A percentile compares a stretch with the other conserved stretches of the same genome.
phyloP scores from a whole-genome alignment of 2,888 invertebrate genomes.

The Trichogramma evanescens region DNA sequence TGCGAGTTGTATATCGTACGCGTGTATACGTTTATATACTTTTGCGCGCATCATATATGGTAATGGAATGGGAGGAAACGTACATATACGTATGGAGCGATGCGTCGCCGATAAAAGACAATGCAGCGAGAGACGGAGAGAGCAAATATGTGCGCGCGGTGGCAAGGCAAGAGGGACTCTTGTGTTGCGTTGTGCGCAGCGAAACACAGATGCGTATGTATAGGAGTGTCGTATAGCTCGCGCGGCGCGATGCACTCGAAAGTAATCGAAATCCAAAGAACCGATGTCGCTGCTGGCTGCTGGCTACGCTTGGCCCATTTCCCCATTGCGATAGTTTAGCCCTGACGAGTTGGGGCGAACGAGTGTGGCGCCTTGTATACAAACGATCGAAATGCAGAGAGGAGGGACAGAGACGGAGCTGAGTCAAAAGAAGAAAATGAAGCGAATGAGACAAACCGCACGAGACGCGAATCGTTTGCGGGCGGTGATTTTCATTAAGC shows the following conservation, averaged over 20 bases:
- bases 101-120: conserved; percentile 7
- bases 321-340: no score
- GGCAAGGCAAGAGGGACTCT: background rate
- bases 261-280: conserved; percentile 37
- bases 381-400: conserved; percentile 8
- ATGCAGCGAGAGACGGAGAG: background rate
- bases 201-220: conserved; percentile 27
- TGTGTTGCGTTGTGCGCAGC: background rate
- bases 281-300: no score
- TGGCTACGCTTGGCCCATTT: no score
- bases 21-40: no score
- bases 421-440: conserved; percentile 10
- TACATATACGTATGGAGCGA: background rate
- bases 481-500: no score
- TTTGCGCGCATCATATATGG: no score
- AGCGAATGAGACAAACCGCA: no score
- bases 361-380: background rate
- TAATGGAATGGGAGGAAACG: no score
- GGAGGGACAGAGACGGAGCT: conserved; percentile 9
- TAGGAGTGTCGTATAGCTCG: conserved; percentile 23
- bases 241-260: conserved; percentile 26
- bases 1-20: no score
- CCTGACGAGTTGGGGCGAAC: background rate
- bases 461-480: no score
- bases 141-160: conserved; percentile 14